Conservation (phyloP, 2,888 invertebrate genomes). For the Acronicta leporina region DNA sequence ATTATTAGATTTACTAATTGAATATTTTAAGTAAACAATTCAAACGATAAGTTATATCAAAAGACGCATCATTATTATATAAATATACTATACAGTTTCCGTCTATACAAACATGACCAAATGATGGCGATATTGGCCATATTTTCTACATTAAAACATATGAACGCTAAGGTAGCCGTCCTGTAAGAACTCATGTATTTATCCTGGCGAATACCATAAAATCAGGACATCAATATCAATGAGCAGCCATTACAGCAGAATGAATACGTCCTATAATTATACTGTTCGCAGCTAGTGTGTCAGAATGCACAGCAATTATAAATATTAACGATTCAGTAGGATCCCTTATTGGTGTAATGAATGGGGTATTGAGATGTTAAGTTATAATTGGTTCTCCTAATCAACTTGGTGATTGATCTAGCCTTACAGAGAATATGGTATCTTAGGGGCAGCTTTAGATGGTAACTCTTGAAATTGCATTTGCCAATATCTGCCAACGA, state of each 20-base stretch:
- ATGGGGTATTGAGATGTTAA: constrained; percentile 52
- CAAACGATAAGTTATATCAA: too few relatives aligned
- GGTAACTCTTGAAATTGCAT: constrained; percentile 4
- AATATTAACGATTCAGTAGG: constrained; percentile 46
- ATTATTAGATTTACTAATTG: too few relatives aligned
- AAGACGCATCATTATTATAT: too few relatives aligned
- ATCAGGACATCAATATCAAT: constrained; percentile 25
- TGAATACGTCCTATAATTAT: constrained; percentile 29
- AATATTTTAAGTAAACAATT: too few relatives aligned
- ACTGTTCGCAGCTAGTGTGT: constrained; percentile 30
- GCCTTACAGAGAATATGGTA: constrained; percentile 25
- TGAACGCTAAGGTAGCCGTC: neutral
- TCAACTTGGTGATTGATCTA: constrained; percentile 34
- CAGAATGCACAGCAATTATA: constrained; percentile 52
- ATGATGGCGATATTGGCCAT: neutral
- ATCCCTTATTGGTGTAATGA: constrained; percentile 44
- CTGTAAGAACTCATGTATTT: too few relatives aligned
- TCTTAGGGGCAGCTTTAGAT: constrained; percentile 6
- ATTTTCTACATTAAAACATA: neutral
- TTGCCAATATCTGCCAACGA: neutral
- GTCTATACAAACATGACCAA: too few relatives aligned
- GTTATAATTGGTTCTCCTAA: constrained; percentile 40
- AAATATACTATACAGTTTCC: too few relatives aligned
- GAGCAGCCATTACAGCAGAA: constrained; percentile 29
- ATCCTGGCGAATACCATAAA: constrained; percentile 1